phyloP scores from a whole-genome alignment of 2,888 invertebrate species.

The Hermaeophaga mercurialis region DNA sequence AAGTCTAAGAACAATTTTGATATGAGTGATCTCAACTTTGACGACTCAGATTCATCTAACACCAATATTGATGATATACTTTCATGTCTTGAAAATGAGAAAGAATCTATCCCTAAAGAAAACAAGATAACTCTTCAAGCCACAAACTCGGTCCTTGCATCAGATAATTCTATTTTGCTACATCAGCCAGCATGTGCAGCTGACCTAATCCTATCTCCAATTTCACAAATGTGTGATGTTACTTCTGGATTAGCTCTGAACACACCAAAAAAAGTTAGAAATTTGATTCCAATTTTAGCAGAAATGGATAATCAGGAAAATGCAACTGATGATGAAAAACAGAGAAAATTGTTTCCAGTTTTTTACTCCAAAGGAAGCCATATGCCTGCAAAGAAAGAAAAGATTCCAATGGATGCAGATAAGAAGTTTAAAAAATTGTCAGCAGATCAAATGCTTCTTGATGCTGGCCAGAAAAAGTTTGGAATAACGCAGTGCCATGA shows the following conservation, averaged over 20 bases:
- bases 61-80: conserved; percentile 47
- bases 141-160: conserved; percentile 41
- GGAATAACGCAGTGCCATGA: conserved; percentile 75
- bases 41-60: conserved; percentile 41
- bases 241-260: conserved; percentile 58
- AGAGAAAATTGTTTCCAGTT: conserved; percentile 58
- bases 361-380: conserved; percentile 48
- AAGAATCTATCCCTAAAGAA: conserved; percentile 26
- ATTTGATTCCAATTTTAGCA: conserved; percentile 47
- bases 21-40: conserved; percentile 50
- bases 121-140: conserved; percentile 40
- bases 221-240: conserved; percentile 60
- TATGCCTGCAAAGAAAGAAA: conserved; percentile 32
- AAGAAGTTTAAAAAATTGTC: conserved; percentile 32
- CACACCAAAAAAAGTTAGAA: conserved; percentile 57
- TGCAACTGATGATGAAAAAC: conserved; percentile 9
- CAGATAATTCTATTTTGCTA: conserved; percentile 46
- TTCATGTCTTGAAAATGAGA: conserved; percentile 51
- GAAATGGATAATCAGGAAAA: conserved; percentile 30
- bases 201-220: conserved; percentile 57
- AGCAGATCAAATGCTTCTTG: conserved; percentile 73
- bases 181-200: conserved; percentile 36
- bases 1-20: conserved; percentile 44
- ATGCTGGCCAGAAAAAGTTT: conserved; percentile 83
- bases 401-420: conserved; percentile 13